Base-by-base conservation (phyloP, 2,797 vertebrate genomes). In the Enteromius radiatus region DNA sequence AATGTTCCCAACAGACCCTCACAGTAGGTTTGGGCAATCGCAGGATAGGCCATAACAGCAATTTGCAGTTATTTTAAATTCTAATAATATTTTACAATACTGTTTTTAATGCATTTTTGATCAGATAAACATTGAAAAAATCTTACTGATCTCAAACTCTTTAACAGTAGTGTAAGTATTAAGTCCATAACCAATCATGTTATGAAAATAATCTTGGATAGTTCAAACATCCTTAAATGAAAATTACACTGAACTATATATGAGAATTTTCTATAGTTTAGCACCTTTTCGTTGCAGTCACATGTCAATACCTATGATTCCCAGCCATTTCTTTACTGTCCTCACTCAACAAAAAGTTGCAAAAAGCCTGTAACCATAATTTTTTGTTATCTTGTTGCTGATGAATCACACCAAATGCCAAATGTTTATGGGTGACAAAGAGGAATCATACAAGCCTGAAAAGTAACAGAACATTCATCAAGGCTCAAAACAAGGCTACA, bases 401-500 rank as follows among this genome's bases (percentile, higher is more conserved):
- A 63, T 74, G 56, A 81, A 70, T 80, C 67, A 80, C 11, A 59
- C 28, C 38, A 59, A 63, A n/a, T 17, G 21, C 31, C 31, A 61
- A 80, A 49, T 49, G 68, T 36, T 26, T 28, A 59, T 45, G 56
- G 36, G 21, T 73, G 41, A 81, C 54, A 36, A 63, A 81, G 41
- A 63, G 31, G 21, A 73, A 47, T 64, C 21, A 52, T n/a, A 31
- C 38, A 52, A 41, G 7, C 56, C 49, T 23, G 15, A 64, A 83
- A 68, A 38, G 28, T 23, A 71, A 28, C 67, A 52, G n/a, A 70
- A 45, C 68, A 83, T 78, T 36, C n/a, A 81, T 81, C 14, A 5
- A 31, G 26, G 26, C 59, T 77, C 59, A 63, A 47, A 45, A 26
- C 38, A 64, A 77, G 23, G 33, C 33, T 54, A 63, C 9, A 28